Conservation (phyloP, 1,140 invertebrate genomes). For the Papilio machaon region DNA sequence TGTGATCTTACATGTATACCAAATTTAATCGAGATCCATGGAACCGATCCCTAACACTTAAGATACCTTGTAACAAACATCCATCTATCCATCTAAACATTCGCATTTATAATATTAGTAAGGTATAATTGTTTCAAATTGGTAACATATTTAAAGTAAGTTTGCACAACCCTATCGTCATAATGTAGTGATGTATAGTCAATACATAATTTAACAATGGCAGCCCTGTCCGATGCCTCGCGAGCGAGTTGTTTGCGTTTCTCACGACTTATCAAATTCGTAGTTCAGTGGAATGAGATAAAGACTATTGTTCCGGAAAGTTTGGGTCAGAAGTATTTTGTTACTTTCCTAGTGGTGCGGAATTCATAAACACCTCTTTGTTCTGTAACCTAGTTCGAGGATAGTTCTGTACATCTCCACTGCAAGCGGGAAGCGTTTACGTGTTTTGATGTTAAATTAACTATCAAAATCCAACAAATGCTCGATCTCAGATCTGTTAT, state of each 20-base stretch:
- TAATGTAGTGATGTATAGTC: background rate
- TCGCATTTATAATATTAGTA: too few relatives aligned
- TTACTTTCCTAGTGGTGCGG: slow-evolving; percentile 47
- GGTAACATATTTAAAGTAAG: background rate
- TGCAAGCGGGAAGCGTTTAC: background rate
- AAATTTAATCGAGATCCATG: too few relatives aligned
- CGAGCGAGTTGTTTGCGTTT: slow-evolving; percentile 55
- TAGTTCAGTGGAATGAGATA: slow-evolving; percentile 64
- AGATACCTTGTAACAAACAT: too few relatives aligned
- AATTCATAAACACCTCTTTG: slow-evolving; percentile 59
- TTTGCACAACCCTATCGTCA: background rate
- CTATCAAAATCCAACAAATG: too few relatives aligned
- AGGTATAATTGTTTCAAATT: background rate
- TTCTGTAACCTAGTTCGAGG: slow-evolving; percentile 54
- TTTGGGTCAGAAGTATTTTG: slow-evolving; percentile 56
- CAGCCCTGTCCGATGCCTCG: slow-evolving; percentile 1
- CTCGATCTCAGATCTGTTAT: background rate
- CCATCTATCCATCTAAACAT: too few relatives aligned
- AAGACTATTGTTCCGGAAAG: slow-evolving; percentile 62
- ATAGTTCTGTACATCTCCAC: slow-evolving; percentile 30
- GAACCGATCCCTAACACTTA: too few relatives aligned
- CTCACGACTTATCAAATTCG: slow-evolving; percentile 70
- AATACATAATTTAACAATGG: slow-evolving; percentile 33
- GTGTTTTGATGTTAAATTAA: too few relatives aligned
- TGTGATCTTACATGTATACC: too few relatives aligned